Base-by-base conservation (phyloP, 2,888 invertebrate genomes). In the Oligia fasciuncula region DNA sequence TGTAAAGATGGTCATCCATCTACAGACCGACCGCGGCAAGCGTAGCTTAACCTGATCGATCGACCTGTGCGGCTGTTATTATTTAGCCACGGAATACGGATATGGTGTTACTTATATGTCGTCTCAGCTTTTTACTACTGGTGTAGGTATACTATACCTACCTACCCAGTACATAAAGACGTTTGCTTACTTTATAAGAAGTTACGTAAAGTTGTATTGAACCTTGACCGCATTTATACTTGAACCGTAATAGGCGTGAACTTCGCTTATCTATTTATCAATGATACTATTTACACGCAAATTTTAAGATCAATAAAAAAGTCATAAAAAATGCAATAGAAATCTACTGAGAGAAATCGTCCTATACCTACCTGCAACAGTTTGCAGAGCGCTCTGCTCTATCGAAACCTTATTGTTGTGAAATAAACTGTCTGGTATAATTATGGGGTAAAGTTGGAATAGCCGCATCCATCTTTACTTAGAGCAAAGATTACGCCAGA, bases 171-270 rank as follows among this genome's bases (percentile, higher is more conserved):
- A 40, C 43, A 54, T 23, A 35, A 49, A 49, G 19, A 63, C 11
- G 35, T 46, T 57, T 54, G 19, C 14, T 67, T 80, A 46, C 35
- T 46, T 1, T 63, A 63, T 14, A 51, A 46, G 11, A 66, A 54
- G 43, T 85, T 83, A 67, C 49, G 17, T 72, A 19, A 76, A 76
- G n/a, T 66, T 60, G 1, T 67, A 54, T 57, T 23, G 46, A 54
- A 51, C 85, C 88, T 75, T 85, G 88, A 81, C 75, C 17, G 77
- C 23, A 68, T 76, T 80, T 62, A 75, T 79, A 83, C 62, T 83
- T 83, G 76, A 83, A 70, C 74, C 73, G 35, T 78, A 70, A 86
- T 69, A 73, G 54, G 73, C 80, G 71, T 86, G 76, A 86, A 76
- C 65, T 73, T 68, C 40, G 68, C 60, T 76, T 86, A 70, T 70